Base-by-base conservation (phyloP, 2,797 vertebrate species). In the Sebastes paucispinis region DNA sequence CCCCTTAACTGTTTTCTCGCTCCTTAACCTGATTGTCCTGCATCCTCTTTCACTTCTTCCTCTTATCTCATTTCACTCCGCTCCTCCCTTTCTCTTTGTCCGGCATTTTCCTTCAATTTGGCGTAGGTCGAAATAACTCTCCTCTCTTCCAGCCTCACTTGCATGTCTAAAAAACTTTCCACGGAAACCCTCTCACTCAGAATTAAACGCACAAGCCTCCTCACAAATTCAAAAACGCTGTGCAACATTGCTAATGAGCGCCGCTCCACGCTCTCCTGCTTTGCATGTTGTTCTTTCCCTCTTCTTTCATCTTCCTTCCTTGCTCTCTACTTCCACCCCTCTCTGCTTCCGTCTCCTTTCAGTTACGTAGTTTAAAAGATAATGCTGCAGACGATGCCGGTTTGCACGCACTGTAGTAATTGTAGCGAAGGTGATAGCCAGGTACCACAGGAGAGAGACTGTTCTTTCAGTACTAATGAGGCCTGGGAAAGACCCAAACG, bases 381-480 rank as follows among this genome's bases (percentile, higher is more conserved):
- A 75, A 77, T 80, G 59, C 74, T 67, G 76, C 74, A 64, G 85
- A 83, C 57, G 79, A 89, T 77, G 78, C 69, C 36, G 39, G 47
- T 54, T 52, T 71, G 52, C 69, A 55, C 9, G 39, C 70, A 57
- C 70, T 54, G 66, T 82, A 67, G 69, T 73, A 50, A 20, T 50
- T 84, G 36, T 69, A 11, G 59, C 1, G 34, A 85, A 86, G 84
- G 91, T 86, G 81, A 86, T 79, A 86, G 72, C 34, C 55, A 59
- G 68, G 77, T 62, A 50, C 64, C 76, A 79, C 69, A 32, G 79
- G 86, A 81, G 82, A 86, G 73, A 57, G 55, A 52, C 77, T 80
- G 57, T 79, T 69, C 77, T 83, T 69, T n/a, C 60, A 57, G 68
- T 83, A 18, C 84, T 90, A 91, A 94, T 92, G 90, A 92, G 87